phyloP scores from a whole-genome alignment of 2,888 invertebrate genomes.

The Iphiclides podalirius region DNA sequence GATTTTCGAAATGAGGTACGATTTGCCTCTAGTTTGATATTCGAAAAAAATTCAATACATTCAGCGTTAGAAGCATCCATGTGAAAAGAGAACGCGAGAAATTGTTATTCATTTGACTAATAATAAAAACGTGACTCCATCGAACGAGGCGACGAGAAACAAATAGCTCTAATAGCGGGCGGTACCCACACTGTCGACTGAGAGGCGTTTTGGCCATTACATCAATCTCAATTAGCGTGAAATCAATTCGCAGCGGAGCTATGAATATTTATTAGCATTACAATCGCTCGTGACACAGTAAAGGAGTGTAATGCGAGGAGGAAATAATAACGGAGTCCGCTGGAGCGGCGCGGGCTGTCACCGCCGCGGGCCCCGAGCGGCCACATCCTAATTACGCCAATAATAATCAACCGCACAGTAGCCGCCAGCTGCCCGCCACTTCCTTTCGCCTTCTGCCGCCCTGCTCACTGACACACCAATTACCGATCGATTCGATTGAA shows the following conservation, averaged over 20 bases:
- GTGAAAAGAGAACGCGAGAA: background rate
- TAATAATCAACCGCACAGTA: slow-evolving; percentile 73
- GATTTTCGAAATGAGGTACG: no score
- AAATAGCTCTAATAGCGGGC: slow-evolving; percentile 30
- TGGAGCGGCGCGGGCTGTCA: slow-evolving; percentile 53
- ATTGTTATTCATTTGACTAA: background rate
- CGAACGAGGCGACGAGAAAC: slow-evolving; percentile 17
- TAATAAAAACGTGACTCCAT: background rate
- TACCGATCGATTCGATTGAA: slow-evolving; percentile 27
- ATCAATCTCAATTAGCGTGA: slow-evolving; percentile 58
- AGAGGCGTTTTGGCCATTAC: slow-evolving; percentile 48
- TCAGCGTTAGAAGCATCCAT: background rate
- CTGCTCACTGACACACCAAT: slow-evolving; percentile 38
- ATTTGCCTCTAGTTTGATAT: no score
- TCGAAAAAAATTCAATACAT: no score
- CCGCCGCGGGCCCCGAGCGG: slow-evolving; percentile 63
- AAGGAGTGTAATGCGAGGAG: slow-evolving; percentile 68
- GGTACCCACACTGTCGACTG: slow-evolving; percentile 30
- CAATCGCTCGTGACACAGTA: slow-evolving; percentile 69
- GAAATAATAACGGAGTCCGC: slow-evolving; percentile 76
- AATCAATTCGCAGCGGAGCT: slow-evolving; percentile 64
- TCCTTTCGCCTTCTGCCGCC: slow-evolving; percentile 45
- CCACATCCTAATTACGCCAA: slow-evolving; percentile 77
- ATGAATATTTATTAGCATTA: slow-evolving; percentile 62
- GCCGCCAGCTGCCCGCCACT: slow-evolving; percentile 50